These are phyloP conservation scores for Popillia japonica DNA, from an alignment of 1,140 invertebrate species.

Conservation along the genomic window DNA sequence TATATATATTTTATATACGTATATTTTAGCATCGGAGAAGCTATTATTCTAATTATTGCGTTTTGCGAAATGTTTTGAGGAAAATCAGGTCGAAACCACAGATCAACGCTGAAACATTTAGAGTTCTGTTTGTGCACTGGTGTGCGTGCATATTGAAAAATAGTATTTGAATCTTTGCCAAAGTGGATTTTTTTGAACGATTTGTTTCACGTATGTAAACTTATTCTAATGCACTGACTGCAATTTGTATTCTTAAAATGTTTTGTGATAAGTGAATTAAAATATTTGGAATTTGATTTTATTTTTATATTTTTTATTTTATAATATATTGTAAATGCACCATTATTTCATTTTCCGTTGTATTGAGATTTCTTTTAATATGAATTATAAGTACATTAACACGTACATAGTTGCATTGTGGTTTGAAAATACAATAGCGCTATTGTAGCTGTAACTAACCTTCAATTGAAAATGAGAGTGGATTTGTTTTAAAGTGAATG, in stretches of 20 bases:
- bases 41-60: conserved; percentile 2
- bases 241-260: not conserved
- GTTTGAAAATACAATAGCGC: no score
- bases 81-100: conserved; percentile 11
- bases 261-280: not conserved
- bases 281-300: not conserved
- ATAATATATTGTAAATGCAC: no score
- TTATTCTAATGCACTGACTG: not conserved
- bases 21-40: not conserved
- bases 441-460: no score
- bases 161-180: conserved; percentile 10
- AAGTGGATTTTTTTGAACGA: not conserved
- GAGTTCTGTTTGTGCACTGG: conserved; percentile 1
- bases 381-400: no score
- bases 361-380: no score
- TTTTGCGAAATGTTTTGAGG: conserved; percentile 10
- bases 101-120: conserved; percentile 27
- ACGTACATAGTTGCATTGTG: no score
- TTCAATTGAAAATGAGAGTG: no score
- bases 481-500: no score
- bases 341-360: no score
- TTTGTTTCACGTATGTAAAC: not conserved
- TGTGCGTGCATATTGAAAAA: not conserved
- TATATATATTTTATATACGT: conserved; percentile 4
- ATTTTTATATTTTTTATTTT: no score